Evolutionary conservation across 2,113 vertebrate species (phyloP).

Genomic region (Hippolais icterina): DNA sequence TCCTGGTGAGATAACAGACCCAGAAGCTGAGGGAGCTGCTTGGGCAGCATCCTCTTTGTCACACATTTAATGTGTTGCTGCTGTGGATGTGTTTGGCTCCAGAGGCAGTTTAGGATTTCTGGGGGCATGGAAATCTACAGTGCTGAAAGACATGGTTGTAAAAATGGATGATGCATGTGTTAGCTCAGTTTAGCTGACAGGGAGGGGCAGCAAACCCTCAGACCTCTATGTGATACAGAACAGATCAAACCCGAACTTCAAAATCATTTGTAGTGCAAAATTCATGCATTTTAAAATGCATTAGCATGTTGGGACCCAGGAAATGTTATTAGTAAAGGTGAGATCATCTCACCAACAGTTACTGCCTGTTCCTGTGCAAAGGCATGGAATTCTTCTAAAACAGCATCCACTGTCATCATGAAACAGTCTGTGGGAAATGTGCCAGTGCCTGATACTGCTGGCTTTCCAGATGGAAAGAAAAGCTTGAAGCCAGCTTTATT

Average conservation of each 20-base stretch:
- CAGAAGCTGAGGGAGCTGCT: background rate
- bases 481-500: background rate
- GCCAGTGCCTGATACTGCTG: background rate
- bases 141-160: background rate
- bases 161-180: background rate
- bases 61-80: background rate
- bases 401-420: background rate
- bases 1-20: background rate
- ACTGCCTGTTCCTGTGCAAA: background rate
- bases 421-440: background rate
- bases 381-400: background rate
- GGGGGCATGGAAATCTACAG: background rate
- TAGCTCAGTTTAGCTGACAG: background rate
- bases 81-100: background rate
- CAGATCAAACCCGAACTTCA: background rate
- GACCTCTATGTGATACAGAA: background rate
- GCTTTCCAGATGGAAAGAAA: conserved; percentile 25
- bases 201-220: background rate
- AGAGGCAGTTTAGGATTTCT: background rate
- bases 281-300: background rate
- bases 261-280: background rate
- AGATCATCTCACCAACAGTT: background rate
- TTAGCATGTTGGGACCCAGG: background rate
- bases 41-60: background rate
- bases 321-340: background rate